Percentiles rank a stretch among this genome's conserved stretches.
These are phyloP conservation scores for Rhynchonycteris naso DNA, from an alignment of 2,797 vertebrate genomes.

Conservation along the genomic window DNA sequence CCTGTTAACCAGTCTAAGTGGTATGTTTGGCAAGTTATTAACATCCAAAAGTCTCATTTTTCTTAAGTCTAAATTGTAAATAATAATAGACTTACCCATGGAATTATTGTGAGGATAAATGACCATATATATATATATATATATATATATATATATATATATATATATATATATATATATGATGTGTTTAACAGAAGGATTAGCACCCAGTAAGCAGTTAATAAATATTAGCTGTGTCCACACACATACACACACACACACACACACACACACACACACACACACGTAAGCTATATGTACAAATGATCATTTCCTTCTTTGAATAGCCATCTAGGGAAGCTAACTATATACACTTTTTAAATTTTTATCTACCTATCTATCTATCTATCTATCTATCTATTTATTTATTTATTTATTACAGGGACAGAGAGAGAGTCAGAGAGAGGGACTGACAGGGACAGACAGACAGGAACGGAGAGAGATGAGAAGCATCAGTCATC, in stretches of 20 bases:
- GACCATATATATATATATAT: too few relatives aligned
- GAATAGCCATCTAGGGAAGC: background rate
- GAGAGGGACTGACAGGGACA: too few relatives aligned
- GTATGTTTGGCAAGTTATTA: background rate
- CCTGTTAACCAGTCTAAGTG: background rate
- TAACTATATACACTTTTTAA: background rate
- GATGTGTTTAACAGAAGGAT: background rate
- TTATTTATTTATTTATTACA: too few relatives aligned
- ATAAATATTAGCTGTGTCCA: background rate
- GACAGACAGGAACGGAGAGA: too few relatives aligned
- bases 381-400: too few relatives aligned
- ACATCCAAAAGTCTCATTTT: background rate
- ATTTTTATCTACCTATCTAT: too few relatives aligned
- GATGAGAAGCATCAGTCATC: too few relatives aligned
- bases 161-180: too few relatives aligned
- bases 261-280: background rate
- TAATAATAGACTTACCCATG: background rate
- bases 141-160: too few relatives aligned
- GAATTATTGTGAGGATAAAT: conserved; percentile 18
- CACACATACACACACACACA: background rate
- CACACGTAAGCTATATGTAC: background rate
- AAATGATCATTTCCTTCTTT: background rate
- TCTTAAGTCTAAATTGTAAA: background rate
- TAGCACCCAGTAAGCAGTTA: background rate
- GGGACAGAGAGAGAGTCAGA: too few relatives aligned